Conservation (phyloP, 2,113 vertebrate species). For the Thermophis baileyi region DNA sequence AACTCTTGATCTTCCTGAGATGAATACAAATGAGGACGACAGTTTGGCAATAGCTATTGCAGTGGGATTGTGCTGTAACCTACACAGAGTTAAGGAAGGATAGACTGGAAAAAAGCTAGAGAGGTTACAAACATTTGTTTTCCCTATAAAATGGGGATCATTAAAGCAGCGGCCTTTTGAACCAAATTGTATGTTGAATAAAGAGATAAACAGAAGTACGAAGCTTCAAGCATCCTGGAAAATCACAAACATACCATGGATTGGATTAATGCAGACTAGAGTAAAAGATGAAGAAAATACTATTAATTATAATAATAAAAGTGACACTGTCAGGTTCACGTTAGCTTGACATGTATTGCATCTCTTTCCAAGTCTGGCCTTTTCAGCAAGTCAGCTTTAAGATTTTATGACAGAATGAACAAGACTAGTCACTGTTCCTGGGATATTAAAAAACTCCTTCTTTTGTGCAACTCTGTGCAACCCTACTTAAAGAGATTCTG, state of each 20-base stretch:
- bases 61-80: not conserved
- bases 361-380: not conserved
- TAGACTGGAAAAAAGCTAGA: not conserved
- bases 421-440: not conserved
- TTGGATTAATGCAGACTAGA: not conserved
- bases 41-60: not conserved
- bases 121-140: fast-evolving
- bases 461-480: not conserved
- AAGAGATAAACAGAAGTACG: fast-evolving
- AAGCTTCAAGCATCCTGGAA: fast-evolving
- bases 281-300: not conserved
- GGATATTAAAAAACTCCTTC: not conserved
- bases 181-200: not conserved
- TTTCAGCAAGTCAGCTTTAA: not conserved
- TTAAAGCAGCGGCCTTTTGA: not conserved
- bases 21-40: fast-evolving
- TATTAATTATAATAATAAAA: not conserved
- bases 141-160: fast-evolving
- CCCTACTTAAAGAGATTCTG: not conserved
- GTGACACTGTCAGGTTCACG: not conserved
- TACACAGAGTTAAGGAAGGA: not conserved
- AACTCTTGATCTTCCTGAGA: not conserved
- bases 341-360: not conserved
- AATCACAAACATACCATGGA: fast-evolving
- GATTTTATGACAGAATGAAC: not conserved